These are phyloP conservation scores for Alviniconcha strummeri DNA, from an alignment of 2,888 invertebrate species.

Conservation along the genomic window DNA sequence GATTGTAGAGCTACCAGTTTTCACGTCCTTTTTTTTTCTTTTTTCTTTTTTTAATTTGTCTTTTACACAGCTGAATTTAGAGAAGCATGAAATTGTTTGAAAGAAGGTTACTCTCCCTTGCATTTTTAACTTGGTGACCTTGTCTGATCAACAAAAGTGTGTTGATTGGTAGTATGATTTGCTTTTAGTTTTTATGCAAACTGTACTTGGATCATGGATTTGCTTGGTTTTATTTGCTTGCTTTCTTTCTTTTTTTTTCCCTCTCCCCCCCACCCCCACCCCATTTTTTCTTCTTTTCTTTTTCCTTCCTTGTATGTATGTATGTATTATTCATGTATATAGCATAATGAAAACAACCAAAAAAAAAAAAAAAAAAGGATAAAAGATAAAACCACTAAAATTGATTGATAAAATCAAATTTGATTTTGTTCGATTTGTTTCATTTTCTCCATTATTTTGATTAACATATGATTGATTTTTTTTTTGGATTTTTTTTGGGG, in stretches of 20 bases:
- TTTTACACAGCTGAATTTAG: too few species aligned
- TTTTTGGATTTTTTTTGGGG: not conserved
- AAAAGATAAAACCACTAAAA: slow-evolving; percentile 3
- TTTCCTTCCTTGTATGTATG: too few species aligned
- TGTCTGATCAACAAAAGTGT: too few species aligned
- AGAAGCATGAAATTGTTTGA: too few species aligned
- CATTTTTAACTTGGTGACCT: too few species aligned
- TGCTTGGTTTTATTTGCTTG: not conserved
- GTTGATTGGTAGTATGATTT: too few species aligned
- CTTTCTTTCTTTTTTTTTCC: not conserved
- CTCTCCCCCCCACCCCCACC: not conserved
- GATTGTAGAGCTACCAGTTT: too few species aligned
- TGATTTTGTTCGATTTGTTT: not conserved
- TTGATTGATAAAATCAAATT: not conserved
- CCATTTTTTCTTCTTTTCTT: too few species aligned
- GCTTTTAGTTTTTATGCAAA: too few species aligned
- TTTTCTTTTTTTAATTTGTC: too few species aligned
- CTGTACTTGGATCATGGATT: not conserved
- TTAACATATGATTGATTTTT: not conserved
- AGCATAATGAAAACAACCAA: slow-evolving; percentile 2
- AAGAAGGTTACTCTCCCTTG: too few species aligned
- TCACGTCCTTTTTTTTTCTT: too few species aligned
- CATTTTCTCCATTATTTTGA: not conserved
- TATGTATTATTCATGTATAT: slow-evolving; percentile 1
- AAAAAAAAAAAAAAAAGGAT: not conserved